These are phyloP conservation scores for Pogonocherus hispidulus DNA, from an alignment of 2,888 invertebrate species.

Conservation along the genomic window DNA sequence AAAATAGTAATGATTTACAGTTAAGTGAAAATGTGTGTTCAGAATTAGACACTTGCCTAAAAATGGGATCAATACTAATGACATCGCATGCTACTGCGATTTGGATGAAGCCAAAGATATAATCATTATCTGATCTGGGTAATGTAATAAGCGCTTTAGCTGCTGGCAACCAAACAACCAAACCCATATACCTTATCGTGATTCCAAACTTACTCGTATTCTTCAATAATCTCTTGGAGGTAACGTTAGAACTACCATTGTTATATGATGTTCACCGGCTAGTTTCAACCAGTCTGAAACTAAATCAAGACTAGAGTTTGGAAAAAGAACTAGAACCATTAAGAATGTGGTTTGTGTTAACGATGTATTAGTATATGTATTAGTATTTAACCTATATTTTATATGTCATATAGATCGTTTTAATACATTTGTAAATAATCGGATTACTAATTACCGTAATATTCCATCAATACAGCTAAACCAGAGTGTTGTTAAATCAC, in stretches of 20 bases:
- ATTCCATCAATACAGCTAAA: too few relatives aligned
- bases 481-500: too few relatives aligned
- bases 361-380: constrained; percentile 97
- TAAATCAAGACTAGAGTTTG: constrained; percentile 98
- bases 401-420: too few relatives aligned
- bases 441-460: too few relatives aligned
- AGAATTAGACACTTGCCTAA: too few relatives aligned
- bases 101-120: constrained; percentile 99
- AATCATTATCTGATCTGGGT: constrained; percentile 96
- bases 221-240: constrained; percentile 99
- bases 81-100: too few relatives aligned
- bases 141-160: constrained; percentile 99
- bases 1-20: too few relatives aligned
- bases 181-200: constrained; percentile 98
- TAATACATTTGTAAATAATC: too few relatives aligned
- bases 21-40: too few relatives aligned
- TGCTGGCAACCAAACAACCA: constrained; percentile 99
- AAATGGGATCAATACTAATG: too few relatives aligned
- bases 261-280: constrained; percentile 99
- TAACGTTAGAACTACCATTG: constrained; percentile 98
- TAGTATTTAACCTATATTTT: too few relatives aligned
- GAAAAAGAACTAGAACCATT: constrained; percentile 98
- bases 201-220: constrained; percentile 98
- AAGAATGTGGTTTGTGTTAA: constrained; percentile 99
- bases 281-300: constrained; percentile 99